Base-by-base conservation (phyloP, 2,888 invertebrate species). In the Amblyjoppa fuscipennis region DNA sequence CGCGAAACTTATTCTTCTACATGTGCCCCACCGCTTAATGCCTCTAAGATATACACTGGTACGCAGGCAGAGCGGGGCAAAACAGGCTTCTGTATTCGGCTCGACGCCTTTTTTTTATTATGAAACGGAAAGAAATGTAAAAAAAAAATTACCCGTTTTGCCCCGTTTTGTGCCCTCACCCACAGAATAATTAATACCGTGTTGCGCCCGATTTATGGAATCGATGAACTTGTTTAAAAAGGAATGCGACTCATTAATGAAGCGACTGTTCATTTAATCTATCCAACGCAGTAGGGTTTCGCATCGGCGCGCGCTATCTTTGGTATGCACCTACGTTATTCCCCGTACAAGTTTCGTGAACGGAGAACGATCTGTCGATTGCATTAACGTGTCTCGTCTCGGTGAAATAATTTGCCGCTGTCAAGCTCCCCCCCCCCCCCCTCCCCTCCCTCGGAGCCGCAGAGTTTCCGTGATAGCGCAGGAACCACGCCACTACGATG, bases 401-500 rank as follows among this genome's bases (percentile, higher is more conserved):
- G 61, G 11, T 59, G 56, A 59, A 85, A 85, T 85, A 81, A 84
- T 85, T 85, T 69, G 73, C 77, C 78, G 20, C 25, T 73, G 76
- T 80, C 85, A 56, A 71, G 38, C 89, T 87, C 51, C 31, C 76
- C 7, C 9, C 59, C 45, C 16, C 45, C 16, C 89, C 87, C 51
- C 31, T 71, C 7, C 9, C 59, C 45, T 45, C 45, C 16, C 59
- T 11, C 28, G 59, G 59, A 53, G 20, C 74, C 64, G 49, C 31
- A 56, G 51, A 20, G 59, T 70, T 73, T 41, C 77, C 45, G 68
- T 53, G 16, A 3, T n/a, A 68, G 34, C 41, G 34, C 61, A 64
- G 49, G 64, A 75, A 51, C 31, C 38, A 77, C 70, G 28, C 66
- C 89, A 90, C 90, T 91, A 92, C 81, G 83, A 82, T 87, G 78